Conservation (phyloP, 2,888 invertebrate species). For the Alentia gelatinosa region DNA sequence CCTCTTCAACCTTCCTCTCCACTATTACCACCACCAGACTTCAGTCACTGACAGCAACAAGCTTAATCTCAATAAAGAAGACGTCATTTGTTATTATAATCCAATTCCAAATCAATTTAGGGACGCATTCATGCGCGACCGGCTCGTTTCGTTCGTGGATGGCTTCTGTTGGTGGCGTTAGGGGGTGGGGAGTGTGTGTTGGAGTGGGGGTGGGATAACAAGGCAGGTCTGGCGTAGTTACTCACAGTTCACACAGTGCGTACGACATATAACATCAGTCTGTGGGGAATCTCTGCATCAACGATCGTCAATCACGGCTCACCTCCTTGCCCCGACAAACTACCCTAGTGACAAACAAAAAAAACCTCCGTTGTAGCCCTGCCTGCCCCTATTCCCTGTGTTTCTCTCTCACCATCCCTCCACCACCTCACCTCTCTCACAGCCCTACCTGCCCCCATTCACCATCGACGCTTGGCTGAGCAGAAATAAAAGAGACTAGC, state of each 20-base stretch:
- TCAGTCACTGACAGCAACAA: neutral
- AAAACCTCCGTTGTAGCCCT: neutral
- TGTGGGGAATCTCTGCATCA: neutral
- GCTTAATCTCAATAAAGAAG: conserved; percentile 42
- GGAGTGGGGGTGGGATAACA: neutral
- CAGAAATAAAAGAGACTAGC: neutral
- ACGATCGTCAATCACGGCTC: neutral
- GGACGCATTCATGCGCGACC: conserved; percentile 3
- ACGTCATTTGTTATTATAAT: conserved; percentile 47
- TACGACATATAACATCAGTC: neutral
- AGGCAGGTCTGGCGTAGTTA: neutral
- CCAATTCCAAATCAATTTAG: conserved; percentile 50
- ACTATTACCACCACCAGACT: neutral
- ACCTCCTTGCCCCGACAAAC: neutral
- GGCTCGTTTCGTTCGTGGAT: neutral
- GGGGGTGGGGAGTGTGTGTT: neutral
- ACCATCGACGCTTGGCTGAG: neutral
- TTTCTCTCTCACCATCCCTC: neutral
- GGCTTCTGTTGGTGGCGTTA: neutral
- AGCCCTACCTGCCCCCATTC: neutral
- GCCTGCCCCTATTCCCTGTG: neutral
- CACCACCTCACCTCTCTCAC: neutral
- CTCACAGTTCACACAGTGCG: neutral
- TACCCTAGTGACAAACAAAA: neutral
- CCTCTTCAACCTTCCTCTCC: neutral